A percentile compares a stretch with the other conserved stretches of the same genome.
phyloP scores from a whole-genome alignment of 2,113 vertebrate genomes.

The Larimichthys polyactis region DNA sequence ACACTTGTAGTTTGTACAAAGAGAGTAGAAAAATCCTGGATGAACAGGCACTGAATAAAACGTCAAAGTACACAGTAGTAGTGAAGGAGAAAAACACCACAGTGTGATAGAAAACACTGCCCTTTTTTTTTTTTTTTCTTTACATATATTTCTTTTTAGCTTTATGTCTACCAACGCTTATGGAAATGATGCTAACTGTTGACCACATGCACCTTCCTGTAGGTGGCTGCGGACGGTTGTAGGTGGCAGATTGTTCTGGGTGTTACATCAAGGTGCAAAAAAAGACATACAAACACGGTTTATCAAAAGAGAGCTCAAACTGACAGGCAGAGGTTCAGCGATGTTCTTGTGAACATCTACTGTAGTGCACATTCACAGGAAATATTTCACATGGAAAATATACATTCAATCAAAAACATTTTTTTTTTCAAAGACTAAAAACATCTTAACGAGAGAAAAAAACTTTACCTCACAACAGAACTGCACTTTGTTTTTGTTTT shows the following conservation, averaged over 20 bases:
- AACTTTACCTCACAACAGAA: slow-evolving; percentile 56
- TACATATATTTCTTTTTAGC: background rate
- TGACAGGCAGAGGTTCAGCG: slow-evolving; percentile 33
- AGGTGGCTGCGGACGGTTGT: background rate
- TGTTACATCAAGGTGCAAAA: slow-evolving; percentile 45
- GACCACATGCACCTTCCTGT: slow-evolving; percentile 16
- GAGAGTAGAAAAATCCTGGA: slow-evolving; percentile 56
- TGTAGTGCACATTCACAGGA: slow-evolving; percentile 60
- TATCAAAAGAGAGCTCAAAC: slow-evolving; percentile 54
- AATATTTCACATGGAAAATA: slow-evolving; percentile 58
- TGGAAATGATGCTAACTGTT: background rate
- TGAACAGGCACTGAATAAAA: slow-evolving; percentile 42
- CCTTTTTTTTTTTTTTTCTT: background rate
- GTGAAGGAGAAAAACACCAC: slow-evolving; percentile 25
- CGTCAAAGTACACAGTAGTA: slow-evolving; percentile 34
- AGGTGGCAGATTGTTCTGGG: slow-evolving; percentile 44
- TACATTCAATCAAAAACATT: slow-evolving; percentile 46
- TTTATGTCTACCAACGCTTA: background rate
- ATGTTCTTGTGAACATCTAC: slow-evolving; percentile 32
- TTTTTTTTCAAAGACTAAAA: slow-evolving; percentile 54
- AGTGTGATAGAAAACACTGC: slow-evolving; percentile 15
- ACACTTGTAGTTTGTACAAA: slow-evolving; percentile 43
- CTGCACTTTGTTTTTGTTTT: slow-evolving; percentile 20
- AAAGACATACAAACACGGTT: slow-evolving; percentile 62
- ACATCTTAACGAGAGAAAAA: slow-evolving; percentile 43